These are phyloP conservation scores for Mamestra brassicae DNA, from an alignment of 2,888 invertebrate species.

Conservation along the genomic window DNA sequence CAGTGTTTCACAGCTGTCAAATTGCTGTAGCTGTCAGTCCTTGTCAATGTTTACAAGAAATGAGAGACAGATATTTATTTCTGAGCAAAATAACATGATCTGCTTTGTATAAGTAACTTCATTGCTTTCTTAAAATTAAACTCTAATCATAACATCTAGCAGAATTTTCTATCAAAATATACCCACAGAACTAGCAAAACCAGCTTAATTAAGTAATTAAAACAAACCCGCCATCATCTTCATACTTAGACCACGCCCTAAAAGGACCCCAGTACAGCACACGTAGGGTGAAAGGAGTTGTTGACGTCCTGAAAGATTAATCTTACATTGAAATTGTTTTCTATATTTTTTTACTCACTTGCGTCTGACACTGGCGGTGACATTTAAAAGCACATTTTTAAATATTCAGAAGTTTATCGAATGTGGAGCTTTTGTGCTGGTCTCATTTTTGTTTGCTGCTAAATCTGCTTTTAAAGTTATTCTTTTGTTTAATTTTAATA, in stretches of 20 bases:
- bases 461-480: too few relatives aligned
- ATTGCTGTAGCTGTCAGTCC: too few relatives aligned
- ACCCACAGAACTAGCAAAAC: not conserved
- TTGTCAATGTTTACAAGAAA: too few relatives aligned
- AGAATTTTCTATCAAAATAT: too few relatives aligned
- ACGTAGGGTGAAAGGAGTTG: constrained; percentile 68
- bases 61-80: too few relatives aligned
- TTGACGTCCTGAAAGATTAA: constrained; percentile 82
- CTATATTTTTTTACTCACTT: constrained; percentile 67
- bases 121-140: too few relatives aligned
- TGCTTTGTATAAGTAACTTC: too few relatives aligned
- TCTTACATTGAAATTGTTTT: constrained; percentile 83
- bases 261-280: constrained; percentile 70
- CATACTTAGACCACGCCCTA: constrained; percentile 59
- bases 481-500: too few relatives aligned
- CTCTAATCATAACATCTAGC: too few relatives aligned
- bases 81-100: too few relatives aligned
- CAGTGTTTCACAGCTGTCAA: too few relatives aligned
- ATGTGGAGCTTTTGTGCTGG: not conserved
- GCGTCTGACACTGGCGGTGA: constrained; percentile 45
- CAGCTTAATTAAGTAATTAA: not conserved
- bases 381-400: constrained; percentile 37
- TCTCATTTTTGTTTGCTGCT: too few relatives aligned
- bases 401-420: constrained; percentile 33
- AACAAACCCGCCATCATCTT: not conserved